Evolutionary conservation across 2,797 vertebrate species (phyloP).

Genomic region (Australoheros facetus): DNA sequence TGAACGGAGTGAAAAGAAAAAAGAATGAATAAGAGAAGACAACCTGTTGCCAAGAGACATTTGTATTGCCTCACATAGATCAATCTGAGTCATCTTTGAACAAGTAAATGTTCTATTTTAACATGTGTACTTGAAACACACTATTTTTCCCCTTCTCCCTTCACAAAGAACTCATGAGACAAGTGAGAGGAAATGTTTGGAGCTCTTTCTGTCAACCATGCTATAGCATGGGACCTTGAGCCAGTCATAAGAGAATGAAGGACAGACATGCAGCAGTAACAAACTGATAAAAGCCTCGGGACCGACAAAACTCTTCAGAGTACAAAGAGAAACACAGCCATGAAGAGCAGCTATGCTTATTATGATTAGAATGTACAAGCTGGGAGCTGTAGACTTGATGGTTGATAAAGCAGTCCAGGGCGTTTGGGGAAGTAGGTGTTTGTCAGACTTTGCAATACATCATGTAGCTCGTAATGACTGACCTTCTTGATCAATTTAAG

Average conservation of each 20-base stretch:
- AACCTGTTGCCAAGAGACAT: background rate
- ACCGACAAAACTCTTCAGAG: constrained; percentile 27
- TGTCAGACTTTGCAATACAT: background rate
- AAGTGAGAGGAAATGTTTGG: constrained; percentile 4
- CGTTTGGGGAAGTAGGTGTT: too few species aligned
- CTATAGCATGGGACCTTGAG: constrained; percentile 8
- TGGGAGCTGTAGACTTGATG: background rate
- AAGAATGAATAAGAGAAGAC: background rate
- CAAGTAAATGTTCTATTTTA: background rate
- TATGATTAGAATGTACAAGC: background rate
- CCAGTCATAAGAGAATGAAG: constrained; percentile 46
- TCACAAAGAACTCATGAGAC: constrained; percentile 21
- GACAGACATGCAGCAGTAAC: constrained; percentile 21
- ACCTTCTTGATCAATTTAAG: background rate
- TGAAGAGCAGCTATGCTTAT: background rate
- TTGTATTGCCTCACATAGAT: background rate
- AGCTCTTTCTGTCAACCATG: constrained; percentile 33
- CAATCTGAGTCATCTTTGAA: background rate
- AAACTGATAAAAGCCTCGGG: constrained; percentile 1
- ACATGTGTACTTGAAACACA: background rate
- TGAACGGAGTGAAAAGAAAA: constrained; percentile 16
- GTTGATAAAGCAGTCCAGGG: background rate
- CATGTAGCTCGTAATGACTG: background rate
- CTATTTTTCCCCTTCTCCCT: background rate
- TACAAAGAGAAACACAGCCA: background rate